Conservation (phyloP, 2,113 vertebrate species). For the Cercocebus atys region DNA sequence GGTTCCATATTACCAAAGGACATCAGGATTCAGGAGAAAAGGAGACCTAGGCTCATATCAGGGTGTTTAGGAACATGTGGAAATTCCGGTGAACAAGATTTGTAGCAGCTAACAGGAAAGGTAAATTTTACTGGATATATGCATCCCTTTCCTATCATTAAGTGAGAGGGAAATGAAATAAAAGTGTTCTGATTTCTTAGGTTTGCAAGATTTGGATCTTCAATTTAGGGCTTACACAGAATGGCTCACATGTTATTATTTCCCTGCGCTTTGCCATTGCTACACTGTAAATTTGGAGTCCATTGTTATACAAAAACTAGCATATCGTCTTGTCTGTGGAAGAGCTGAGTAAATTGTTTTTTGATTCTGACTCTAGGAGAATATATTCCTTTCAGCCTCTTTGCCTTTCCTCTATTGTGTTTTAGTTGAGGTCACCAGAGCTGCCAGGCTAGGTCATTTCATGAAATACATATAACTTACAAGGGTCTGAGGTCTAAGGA, state of each 20-base stretch:
- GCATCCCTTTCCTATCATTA: neutral
- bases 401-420: neutral
- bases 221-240: neutral
- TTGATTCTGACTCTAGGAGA: neutral
- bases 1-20: neutral
- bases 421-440: constrained; percentile 19
- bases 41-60: neutral
- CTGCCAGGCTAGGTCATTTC: neutral
- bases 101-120: neutral
- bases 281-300: neutral
- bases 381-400: neutral
- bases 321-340: neutral
- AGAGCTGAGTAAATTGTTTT: neutral
- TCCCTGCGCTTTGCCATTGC: too few species aligned
- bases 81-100: neutral
- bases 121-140: neutral
- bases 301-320: neutral
- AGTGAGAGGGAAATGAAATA: neutral
- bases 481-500: neutral
- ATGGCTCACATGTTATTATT: neutral
- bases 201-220: neutral
- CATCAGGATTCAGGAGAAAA: neutral
- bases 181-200: neutral
- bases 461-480: neutral
- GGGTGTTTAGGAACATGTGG: neutral